phyloP scores from a whole-genome alignment of 2,888 invertebrate genomes.

The Rosalia funebris region DNA sequence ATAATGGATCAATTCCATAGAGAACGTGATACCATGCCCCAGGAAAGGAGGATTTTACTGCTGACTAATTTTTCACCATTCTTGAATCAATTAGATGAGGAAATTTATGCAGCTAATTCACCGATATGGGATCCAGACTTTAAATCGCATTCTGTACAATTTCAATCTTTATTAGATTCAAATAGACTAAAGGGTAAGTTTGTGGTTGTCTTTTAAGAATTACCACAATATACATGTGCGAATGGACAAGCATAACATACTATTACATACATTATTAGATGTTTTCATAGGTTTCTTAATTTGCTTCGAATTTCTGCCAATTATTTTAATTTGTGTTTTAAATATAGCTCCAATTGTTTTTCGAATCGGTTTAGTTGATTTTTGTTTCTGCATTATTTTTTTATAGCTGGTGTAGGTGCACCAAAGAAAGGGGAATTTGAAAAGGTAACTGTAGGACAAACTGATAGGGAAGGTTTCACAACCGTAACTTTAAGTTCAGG shows the following conservation, averaged over 20 bases:
- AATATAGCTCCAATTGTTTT: background rate
- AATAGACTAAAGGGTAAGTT: conserved; percentile 60
- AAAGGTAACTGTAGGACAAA: conserved; percentile 70
- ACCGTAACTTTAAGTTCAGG: conserved; percentile 68
- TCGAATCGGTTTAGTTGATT: background rate
- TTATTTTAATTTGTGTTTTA: no score
- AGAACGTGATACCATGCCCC: conserved; percentile 89
- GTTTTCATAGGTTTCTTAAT: no score
- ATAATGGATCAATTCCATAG: conserved; percentile 91
- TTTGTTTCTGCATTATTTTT: conserved; percentile 30
- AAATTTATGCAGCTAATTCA: conserved; percentile 85
- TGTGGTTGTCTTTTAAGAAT: background rate
- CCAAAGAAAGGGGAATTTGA: conserved; percentile 71
- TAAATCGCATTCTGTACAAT: conserved; percentile 75
- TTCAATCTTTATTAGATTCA: conserved; percentile 72
- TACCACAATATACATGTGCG: background rate
- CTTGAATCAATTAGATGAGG: conserved; percentile 86
- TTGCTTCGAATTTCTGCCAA: no score
- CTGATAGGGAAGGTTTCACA: conserved; percentile 76
- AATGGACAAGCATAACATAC: no score
- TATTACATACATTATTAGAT: no score
- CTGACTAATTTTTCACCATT: conserved; percentile 93
- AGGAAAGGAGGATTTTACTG: conserved; percentile 84
- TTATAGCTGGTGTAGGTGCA: conserved; percentile 43
- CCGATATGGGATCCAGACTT: conserved; percentile 96